Base-by-base conservation (phyloP, 2,797 vertebrate species). In the Salmo trutta region DNA sequence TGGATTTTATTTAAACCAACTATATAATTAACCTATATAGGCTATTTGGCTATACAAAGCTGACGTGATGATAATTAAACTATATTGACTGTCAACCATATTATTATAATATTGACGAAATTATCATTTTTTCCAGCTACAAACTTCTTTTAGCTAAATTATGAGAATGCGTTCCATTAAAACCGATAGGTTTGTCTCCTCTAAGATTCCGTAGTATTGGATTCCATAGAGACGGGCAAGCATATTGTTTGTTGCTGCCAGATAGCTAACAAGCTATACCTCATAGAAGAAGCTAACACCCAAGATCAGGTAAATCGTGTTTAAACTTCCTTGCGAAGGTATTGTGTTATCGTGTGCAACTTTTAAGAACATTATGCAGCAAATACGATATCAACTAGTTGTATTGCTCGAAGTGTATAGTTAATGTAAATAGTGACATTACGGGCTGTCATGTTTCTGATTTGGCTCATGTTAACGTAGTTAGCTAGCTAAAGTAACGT, bases 191-290 rank as follows among this genome's bases (percentile, higher is more conserved):
- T 79, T 79, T 79, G 77, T 75, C 73, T 59, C 12, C 41, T 5
- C 2, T 24, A n/a, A 3, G 72, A 14, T 27, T 16, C 77, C 73
- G 77, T 79, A 75, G 72, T 21, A 19, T 21, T 51, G 77, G 65
- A n/a, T 75, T 70, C 86, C 77, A 88, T 87, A 81, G 88, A 77
- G 87, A 90, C 85, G 59, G 29, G 8, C 7, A 5, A 59, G 16
- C 3, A 59, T 59, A 59, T 59, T 59, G 2, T 59, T n/a, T 5
- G n/a, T 6, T 59, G n/a, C 21, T n/a, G 56, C 8, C n/a, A 59
- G 56, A 19, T 59, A 21, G 54, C 17, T 54, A 54, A 59, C 56
- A 59, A 59, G 56, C 36, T 36, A 36, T 2, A 36, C 36, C 36
- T 36, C 36, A 36, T 7, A 36, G 36, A 36, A 36, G 2, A 16